Percentiles rank a stretch among this genome's conserved stretches.
These are phyloP conservation scores for Ypsolopha sequella DNA, from an alignment of 2,888 invertebrate species.

Conservation along the genomic window DNA sequence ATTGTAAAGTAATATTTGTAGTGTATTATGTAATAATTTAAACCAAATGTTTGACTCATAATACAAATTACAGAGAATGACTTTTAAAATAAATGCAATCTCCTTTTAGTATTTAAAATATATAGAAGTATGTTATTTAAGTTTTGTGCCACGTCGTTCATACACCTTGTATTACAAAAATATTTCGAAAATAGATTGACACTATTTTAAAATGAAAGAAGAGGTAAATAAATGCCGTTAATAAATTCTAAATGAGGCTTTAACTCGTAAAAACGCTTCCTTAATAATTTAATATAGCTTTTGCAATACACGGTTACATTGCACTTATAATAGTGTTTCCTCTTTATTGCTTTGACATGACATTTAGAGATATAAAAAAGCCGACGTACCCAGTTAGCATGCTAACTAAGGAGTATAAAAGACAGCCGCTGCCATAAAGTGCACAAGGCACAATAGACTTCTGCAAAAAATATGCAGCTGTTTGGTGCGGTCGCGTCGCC, in stretches of 20 bases:
- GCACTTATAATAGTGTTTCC: constrained; percentile 6
- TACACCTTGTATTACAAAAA: too few relatives aligned
- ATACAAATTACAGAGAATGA: too few relatives aligned
- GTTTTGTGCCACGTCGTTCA: too few relatives aligned
- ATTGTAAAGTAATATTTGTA: too few relatives aligned
- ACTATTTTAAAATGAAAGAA: too few relatives aligned
- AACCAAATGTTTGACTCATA: too few relatives aligned
- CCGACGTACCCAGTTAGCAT: constrained; percentile 59
- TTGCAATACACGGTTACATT: constrained; percentile 5
- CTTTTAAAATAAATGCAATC: too few relatives aligned
- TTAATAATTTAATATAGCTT: constrained; percentile 3
- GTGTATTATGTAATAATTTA: too few relatives aligned
- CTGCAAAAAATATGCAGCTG: constrained; percentile 59
- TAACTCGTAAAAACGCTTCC: constrained; percentile 4
- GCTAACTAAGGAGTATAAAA: constrained; percentile 61
- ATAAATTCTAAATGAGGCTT: background rate
- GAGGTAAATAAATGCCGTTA: background rate
- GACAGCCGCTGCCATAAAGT: constrained; percentile 63
- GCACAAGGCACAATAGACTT: constrained; percentile 58
- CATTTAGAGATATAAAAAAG: constrained; percentile 63
- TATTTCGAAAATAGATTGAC: too few relatives aligned
- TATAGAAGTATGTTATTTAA: too few relatives aligned
- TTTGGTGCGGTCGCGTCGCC: constrained; percentile 43
- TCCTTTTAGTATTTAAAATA: too few relatives aligned
- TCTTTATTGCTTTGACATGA: constrained; percentile 56